Evolutionary conservation across 2,113 vertebrate species (phyloP).

Genomic region (Hymenochirus boettgeri): DNA sequence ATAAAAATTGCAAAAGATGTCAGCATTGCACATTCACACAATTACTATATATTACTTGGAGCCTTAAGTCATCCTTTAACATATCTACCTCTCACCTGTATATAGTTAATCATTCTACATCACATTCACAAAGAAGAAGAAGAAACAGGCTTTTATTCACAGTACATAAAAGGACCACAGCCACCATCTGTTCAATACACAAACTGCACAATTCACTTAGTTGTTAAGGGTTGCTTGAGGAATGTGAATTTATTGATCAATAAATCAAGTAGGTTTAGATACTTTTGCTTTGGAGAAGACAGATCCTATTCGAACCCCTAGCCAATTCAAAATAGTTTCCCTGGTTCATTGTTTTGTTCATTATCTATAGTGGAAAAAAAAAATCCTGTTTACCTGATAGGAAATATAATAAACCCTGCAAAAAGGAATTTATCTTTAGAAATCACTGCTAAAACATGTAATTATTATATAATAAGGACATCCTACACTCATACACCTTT

Average conservation of each 20-base stretch:
- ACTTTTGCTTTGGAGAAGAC: not conserved
- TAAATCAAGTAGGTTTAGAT: conserved; percentile 3
- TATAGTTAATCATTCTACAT: not conserved
- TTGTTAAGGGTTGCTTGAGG: not conserved
- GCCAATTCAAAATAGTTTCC: conserved; percentile 19
- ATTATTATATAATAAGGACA: no score
- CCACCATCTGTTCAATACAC: conserved; percentile 3
- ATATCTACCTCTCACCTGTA: not conserved
- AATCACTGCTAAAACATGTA: no score
- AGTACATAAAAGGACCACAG: not conserved
- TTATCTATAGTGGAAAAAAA: conserved; percentile 10
- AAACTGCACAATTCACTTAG: not conserved
- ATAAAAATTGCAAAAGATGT: no score
- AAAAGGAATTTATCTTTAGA: no score
- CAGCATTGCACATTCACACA: no score
- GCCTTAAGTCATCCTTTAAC: no score
- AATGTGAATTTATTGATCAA: not conserved
- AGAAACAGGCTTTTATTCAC: not conserved
- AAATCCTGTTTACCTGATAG: not conserved
- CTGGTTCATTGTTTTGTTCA: not conserved
- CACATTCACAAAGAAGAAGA: not conserved
- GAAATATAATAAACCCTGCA: no score
- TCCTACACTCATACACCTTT: no score
- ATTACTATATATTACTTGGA: no score
- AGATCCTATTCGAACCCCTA: not conserved